These are phyloP conservation scores for Brachyhypopomus gauderio DNA, from an alignment of 2,113 vertebrate genomes.

Conservation along the genomic window DNA sequence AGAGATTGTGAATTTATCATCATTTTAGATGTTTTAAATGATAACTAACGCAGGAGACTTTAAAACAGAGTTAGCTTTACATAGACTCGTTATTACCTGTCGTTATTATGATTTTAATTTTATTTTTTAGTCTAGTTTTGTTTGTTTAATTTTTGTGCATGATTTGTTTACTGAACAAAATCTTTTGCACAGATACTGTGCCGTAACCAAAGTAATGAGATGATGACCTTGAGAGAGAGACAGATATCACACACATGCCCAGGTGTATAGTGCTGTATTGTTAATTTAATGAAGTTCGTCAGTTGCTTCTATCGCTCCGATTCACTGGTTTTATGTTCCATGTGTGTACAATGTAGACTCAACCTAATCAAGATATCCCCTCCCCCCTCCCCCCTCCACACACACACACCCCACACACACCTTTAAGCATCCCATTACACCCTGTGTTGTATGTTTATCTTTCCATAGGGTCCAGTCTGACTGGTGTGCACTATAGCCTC, in stretches of 20 bases:
- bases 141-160: too few relatives aligned
- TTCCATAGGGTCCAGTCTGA: constrained; percentile 1
- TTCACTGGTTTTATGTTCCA: neutral
- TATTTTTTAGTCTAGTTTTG: too few relatives aligned
- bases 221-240: constrained; percentile 41
- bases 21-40: too few relatives aligned
- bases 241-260: neutral
- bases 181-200: constrained; percentile 10
- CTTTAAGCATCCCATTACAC: neutral
- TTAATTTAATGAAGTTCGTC: constrained; percentile 3
- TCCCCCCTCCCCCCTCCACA: neutral
- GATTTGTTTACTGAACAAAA: constrained; percentile 1
- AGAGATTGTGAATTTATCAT: too few relatives aligned
- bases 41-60: too few relatives aligned
- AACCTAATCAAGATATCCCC: neutral
- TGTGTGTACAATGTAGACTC: neutral
- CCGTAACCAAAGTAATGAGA: constrained; percentile 6
- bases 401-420: neutral
- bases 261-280: neutral
- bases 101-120: too few relatives aligned
- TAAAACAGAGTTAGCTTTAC: too few relatives aligned
- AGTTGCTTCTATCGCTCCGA: neutral
- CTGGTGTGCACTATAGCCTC: neutral
- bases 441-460: neutral
- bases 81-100: too few relatives aligned